Evolutionary conservation across 2,113 vertebrate species (phyloP).

Genomic region (Eupsittula cactorum): DNA sequence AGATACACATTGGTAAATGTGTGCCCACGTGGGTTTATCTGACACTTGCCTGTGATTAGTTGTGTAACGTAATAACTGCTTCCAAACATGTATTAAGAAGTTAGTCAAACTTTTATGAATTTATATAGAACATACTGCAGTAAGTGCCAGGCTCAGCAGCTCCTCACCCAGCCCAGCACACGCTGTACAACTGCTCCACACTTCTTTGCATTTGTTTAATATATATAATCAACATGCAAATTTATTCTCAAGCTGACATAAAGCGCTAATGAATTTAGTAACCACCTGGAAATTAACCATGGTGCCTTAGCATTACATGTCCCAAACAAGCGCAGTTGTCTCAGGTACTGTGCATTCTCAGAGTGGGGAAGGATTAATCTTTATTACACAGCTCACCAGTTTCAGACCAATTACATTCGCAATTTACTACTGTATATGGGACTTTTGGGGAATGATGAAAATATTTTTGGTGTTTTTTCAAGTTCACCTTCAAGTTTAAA

Average conservation of each 20-base stretch:
- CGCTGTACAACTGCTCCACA: rapidly evolving
- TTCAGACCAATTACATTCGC: background rate
- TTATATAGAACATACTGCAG: background rate
- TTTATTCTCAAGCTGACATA: background rate
- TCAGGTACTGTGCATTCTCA: background rate
- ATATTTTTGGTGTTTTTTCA: background rate
- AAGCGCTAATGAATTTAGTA: background rate
- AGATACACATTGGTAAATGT: rapidly evolving
- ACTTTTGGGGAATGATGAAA: background rate
- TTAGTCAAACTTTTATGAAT: background rate
- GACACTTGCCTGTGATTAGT: background rate
- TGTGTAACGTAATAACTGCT: background rate
- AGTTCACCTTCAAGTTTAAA: conserved; percentile 6
- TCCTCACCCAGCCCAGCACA: background rate
- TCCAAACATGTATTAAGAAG: background rate
- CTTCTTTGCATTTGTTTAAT: background rate
- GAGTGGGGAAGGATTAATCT: background rate
- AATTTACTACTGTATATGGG: background rate
- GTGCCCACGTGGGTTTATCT: rapidly evolving
- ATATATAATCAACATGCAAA: background rate
- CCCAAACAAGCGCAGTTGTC: background rate
- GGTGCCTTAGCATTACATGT: background rate
- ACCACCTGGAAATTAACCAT: background rate
- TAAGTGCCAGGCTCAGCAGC: rapidly evolving
- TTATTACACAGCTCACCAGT: conserved; percentile 15